A percentile compares a stretch with the other conserved stretches of the same genome.
These are phyloP conservation scores for Thunnus albacares DNA, from an alignment of 2,797 vertebrate genomes.

Conservation along the genomic window DNA sequence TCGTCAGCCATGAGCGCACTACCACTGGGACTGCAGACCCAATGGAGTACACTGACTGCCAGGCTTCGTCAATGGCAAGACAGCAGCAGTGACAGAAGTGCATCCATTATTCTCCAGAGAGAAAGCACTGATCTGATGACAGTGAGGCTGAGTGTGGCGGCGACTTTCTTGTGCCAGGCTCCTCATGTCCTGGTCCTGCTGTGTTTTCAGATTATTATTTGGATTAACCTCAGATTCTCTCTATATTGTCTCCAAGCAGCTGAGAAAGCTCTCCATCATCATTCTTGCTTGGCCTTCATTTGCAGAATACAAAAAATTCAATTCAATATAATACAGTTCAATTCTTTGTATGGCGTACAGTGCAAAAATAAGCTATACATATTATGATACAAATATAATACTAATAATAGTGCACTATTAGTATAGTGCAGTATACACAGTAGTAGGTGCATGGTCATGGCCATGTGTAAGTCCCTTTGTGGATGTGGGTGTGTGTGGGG, in stretches of 20 bases:
- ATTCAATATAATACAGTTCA: too few species aligned
- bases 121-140: constrained; percentile 10
- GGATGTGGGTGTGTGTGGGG: too few species aligned
- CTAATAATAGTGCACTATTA: too few species aligned
- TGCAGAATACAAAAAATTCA: too few species aligned
- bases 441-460: too few species aligned
- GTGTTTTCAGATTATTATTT: neutral
- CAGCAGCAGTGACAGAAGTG: constrained; percentile 34
- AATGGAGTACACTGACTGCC: constrained; percentile 12
- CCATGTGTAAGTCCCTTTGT: too few species aligned
- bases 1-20: constrained; percentile 18
- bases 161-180: neutral
- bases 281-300: neutral
- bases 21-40: constrained; percentile 24
- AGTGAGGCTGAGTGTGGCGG: neutral
- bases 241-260: neutral
- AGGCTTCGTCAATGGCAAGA: neutral
- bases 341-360: too few species aligned
- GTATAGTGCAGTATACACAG: too few species aligned
- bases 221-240: neutral
- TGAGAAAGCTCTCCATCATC: neutral
- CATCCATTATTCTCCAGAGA: constrained; percentile 32
- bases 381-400: too few species aligned
- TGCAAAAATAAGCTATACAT: too few species aligned
- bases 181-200: neutral